These are phyloP conservation scores for Philotrypesis tridentata DNA, from an alignment of 1,140 invertebrate species.

Conservation along the genomic window DNA sequence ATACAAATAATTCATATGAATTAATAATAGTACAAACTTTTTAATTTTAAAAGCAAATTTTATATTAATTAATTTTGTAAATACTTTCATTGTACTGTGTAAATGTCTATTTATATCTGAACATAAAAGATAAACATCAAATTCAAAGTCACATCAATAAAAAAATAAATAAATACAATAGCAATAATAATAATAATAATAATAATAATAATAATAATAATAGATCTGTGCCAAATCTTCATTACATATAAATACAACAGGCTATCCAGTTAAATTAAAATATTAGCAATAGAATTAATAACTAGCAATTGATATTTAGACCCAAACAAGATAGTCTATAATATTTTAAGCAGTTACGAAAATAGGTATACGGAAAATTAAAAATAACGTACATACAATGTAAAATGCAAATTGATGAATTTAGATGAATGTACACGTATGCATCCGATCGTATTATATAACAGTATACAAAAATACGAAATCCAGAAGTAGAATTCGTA, in stretches of 20 bases:
- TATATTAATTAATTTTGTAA: constrained; percentile 28
- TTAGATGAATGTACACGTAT: no score
- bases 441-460: no score
- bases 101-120: constrained; percentile 1
- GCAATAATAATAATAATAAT: no score
- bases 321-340: constrained; percentile 32
- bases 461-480: no score
- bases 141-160: no score
- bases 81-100: constrained; percentile 2
- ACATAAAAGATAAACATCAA: no score
- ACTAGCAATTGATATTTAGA: no score
- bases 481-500: no score
- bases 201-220: no score
- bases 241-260: not conserved
- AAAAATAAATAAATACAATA: no score
- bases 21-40: constrained; percentile 37
- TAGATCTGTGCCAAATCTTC: constrained; percentile 21
- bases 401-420: not conserved
- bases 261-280: not conserved
- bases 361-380: not conserved
- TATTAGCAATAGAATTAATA: not conserved
- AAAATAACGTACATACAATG: not conserved
- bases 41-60: not conserved
- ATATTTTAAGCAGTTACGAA: constrained; percentile 21
- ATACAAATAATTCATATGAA: constrained; percentile 12